These are phyloP conservation scores for Ceratosolen fusciceps DNA, from an alignment of 1,140 invertebrate species.

Conservation along the genomic window DNA sequence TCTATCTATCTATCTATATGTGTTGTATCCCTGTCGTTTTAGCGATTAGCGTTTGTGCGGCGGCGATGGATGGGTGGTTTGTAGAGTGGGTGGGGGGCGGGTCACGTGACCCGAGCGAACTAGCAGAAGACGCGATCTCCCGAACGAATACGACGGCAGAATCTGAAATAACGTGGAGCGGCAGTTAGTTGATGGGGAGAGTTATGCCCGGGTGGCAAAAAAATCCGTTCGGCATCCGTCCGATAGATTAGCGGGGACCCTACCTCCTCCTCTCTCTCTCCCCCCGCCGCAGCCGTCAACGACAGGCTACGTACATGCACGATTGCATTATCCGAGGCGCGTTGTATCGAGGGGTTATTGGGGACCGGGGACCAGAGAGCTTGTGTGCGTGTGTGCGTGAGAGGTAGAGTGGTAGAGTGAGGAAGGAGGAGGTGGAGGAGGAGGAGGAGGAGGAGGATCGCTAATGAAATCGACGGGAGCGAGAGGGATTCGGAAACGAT, in stretches of 20 bases:
- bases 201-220: not conserved
- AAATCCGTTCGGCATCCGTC: too few species aligned
- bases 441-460: not conserved
- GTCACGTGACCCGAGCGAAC: slow-evolving; percentile 39
- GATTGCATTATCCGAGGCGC: too few species aligned
- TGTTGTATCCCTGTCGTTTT: too few species aligned
- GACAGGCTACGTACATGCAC: too few species aligned
- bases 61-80: not conserved
- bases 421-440: not conserved
- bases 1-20: too few species aligned
- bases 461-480: not conserved
- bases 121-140: slow-evolving; percentile 36
- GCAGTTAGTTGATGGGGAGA: not conserved
- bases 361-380: too few species aligned
- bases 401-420: not conserved
- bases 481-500: not conserved
- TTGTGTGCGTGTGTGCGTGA: too few species aligned
- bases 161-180: slow-evolving; percentile 10
- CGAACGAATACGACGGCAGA: slow-evolving; percentile 17
- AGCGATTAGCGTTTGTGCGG: too few species aligned
- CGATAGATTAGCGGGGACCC: too few species aligned
- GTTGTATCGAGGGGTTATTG: too few species aligned
- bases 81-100: not conserved
- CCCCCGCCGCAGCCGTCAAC: too few species aligned
- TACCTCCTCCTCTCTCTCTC: too few species aligned